Evolutionary conservation across 1,140 invertebrate species (phyloP).

Genomic region (Orius insidiosus): DNA sequence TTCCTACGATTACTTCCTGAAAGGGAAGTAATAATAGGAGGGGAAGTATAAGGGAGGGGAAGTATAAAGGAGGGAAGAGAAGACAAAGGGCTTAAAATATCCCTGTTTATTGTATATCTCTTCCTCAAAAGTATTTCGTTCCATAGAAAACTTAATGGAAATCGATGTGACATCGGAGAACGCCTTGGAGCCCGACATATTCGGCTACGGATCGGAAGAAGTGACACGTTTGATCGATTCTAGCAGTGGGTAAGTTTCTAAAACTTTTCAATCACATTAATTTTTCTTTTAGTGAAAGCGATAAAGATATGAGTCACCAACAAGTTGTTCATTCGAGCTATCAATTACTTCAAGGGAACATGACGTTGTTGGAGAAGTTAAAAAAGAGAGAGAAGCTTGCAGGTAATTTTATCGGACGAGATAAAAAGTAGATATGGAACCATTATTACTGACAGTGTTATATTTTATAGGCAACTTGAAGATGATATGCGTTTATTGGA

Average conservation of each 20-base stretch:
- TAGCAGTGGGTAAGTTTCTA: constrained; percentile 21
- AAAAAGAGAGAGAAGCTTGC: constrained; percentile 30
- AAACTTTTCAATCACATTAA: not conserved
- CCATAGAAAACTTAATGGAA: no score
- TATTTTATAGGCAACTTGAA: constrained; percentile 22
- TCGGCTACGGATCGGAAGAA: constrained; percentile 23
- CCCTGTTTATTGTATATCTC: no score
- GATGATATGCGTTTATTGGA: constrained; percentile 28
- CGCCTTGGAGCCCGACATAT: constrained; percentile 3
- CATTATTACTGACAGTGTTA: constrained; percentile 12
- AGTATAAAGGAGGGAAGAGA: no score
- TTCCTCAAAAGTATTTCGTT: no score
- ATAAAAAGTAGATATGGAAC: not conserved
- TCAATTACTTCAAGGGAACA: constrained; percentile 32
- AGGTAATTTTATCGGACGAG: constrained; percentile 16
- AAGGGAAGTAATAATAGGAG: no score
- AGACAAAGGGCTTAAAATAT: no score
- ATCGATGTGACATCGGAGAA: no score
- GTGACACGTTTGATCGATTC: constrained; percentile 24
- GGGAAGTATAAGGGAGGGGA: no score
- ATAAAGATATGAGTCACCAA: not conserved
- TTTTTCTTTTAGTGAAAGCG: not conserved
- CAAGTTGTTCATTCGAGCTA: constrained; percentile 24
- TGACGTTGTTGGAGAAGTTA: constrained; percentile 29
- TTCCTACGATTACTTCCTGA: no score